These are phyloP conservation scores for Pseudomyrmex flavicornis DNA, from an alignment of 1,140 invertebrate species.

Conservation along the genomic window DNA sequence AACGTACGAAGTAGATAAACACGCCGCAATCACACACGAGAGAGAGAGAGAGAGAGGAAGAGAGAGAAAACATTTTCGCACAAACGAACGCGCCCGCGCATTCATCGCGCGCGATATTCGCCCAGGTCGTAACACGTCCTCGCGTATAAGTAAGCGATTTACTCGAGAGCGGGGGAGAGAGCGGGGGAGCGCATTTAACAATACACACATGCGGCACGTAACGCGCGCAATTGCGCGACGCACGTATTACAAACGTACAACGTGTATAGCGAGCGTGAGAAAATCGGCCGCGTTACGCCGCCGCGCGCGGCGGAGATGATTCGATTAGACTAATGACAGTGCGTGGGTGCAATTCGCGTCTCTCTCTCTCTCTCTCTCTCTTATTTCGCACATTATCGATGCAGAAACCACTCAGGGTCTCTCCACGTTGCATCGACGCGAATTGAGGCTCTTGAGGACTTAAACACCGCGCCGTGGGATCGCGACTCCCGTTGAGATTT, in stretches of 20 bases:
- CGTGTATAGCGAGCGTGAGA: conserved; percentile 57
- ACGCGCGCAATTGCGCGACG: neutral
- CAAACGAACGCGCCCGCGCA: conserved; percentile 21
- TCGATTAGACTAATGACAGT: conserved; percentile 58
- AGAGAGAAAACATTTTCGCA: conserved; percentile 12
- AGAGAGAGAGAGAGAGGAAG: conserved; percentile 25
- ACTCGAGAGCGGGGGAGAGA: neutral
- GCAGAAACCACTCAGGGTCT: conserved; percentile 26
- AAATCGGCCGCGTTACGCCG: conserved; percentile 60
- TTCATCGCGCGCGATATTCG: conserved; percentile 45
- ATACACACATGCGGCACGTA: conserved; percentile 5
- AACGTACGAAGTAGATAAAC: conserved; percentile 15
- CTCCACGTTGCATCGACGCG: neutral
- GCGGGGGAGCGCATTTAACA: conserved; percentile 10
- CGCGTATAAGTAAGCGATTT: conserved; percentile 42
- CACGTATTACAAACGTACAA: neutral
- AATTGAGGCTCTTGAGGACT: too few relatives aligned
- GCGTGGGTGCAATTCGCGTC: conserved; percentile 3
- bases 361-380: too few relatives aligned
- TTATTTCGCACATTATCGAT: conserved; percentile 33
- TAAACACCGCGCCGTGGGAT: conserved; percentile 7
- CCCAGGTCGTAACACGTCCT: conserved; percentile 13
- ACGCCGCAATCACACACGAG: neutral
- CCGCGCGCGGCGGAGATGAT: conserved; percentile 22
- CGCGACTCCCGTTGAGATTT: conserved; percentile 18